Percentiles rank a stretch among this genome's conserved stretches.
Conservation (phyloP, 1,140 invertebrate genomes). For the Philotrypesis tridentata region DNA sequence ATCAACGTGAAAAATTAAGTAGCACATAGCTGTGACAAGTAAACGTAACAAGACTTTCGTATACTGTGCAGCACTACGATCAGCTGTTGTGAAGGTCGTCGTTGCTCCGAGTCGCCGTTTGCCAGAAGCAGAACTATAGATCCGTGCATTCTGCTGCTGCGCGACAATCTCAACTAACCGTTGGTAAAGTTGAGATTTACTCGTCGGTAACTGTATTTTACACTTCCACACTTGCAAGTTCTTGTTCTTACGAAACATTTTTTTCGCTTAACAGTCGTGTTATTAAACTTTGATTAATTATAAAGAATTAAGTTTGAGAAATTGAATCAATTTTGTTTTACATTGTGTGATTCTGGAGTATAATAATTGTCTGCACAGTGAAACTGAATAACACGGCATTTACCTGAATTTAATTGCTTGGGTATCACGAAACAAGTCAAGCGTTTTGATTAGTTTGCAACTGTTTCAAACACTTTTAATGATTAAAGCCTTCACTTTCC, state of each 20-base stretch:
- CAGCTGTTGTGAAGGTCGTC: neutral
- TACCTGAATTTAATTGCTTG: conserved; percentile 32
- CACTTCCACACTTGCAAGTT: no score
- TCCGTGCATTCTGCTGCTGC: no score
- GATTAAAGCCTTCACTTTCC: neutral
- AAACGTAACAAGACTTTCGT: neutral
- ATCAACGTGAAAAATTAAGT: neutral
- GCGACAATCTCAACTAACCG: neutral
- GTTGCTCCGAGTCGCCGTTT: neutral
- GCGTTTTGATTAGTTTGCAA: conserved; percentile 13
- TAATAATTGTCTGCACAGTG: neutral
- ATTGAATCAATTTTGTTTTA: neutral
- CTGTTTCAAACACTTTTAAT: conserved; percentile 24
- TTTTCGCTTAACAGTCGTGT: no score
- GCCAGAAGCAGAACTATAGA: neutral
- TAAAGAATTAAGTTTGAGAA: neutral
- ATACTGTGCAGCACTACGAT: neutral
- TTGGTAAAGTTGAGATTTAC: conserved; percentile 6
- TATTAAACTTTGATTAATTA: no score
- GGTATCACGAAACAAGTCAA: neutral
- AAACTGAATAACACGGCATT: neutral
- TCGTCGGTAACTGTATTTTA: neutral
- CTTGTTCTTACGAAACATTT: no score
- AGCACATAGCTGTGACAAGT: neutral
- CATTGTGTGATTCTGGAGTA: neutral